Evolutionary conservation across 2,888 invertebrate genomes (phyloP), one percentile per base, ranked within the genome.

Genomic region (Buathra laborator): DNA sequence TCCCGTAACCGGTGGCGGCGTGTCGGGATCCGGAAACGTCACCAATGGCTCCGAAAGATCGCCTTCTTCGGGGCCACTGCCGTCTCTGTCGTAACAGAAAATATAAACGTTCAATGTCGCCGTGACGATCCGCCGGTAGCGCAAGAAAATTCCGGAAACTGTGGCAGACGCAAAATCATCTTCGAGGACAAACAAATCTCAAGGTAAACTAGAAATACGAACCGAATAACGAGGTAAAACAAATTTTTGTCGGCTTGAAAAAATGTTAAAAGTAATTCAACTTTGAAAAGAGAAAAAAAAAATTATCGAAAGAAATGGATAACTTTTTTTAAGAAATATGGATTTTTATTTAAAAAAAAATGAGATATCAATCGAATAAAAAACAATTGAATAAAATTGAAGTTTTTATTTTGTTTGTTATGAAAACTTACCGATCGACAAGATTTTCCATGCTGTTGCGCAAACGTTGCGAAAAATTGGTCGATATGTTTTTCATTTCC

Each of bases 11-110:
- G 93, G 96, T 24, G 96, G 96, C 74, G 97, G 96, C 29, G 97
- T 96, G 88, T 97, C 97, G 2, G 96, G 96, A 93, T 97, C 97
- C 16, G 97, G 98, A 94, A 97, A 97, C 81, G 97, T 97, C 76
- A 98, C 97, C 87, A 97, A 93, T 0, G 97, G 97, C 86, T 97
- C 96, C 24, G 93, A 89, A 67, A 94, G 89, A 81, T 94, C 94
- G 6, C 90, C 90, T 51, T 93, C 93, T 24, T 91, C 92, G 66
- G 90, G 53, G 6, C 90, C 93, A 80, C 87, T 90, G 19, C 89
- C 89, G 59, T 93, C 93, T 64, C 93, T 93, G 64, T 24, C 24
- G 19, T 7, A 24, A 62, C 64, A 51, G 53, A 24, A 76, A 56
- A 56, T 56, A 62, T 53, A 72, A 56, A 48, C 64, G n/a, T 5